phyloP scores from a whole-genome alignment of 1,140 invertebrate genomes.

The Tetramorium parvispinum region DNA sequence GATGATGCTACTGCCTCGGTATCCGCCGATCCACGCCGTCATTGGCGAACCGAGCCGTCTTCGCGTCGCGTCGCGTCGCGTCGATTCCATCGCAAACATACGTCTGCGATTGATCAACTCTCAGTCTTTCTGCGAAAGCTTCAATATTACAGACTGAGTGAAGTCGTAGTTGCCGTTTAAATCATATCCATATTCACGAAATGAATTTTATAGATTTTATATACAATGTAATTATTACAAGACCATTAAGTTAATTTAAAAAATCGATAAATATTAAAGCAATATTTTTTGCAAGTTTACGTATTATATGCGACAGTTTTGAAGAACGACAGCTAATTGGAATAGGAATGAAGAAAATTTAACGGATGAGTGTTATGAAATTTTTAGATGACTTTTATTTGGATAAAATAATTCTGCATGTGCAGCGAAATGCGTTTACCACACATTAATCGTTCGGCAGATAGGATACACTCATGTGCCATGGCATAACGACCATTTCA shows the following conservation, averaged over 20 bases:
- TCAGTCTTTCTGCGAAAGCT: background rate
- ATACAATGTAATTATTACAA: background rate
- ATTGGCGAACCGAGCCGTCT: slow-evolving; percentile 75
- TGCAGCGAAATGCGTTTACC: slow-evolving; percentile 48
- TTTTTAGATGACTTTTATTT: slow-evolving; percentile 19
- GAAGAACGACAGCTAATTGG: background rate
- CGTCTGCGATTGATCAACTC: slow-evolving; percentile 32
- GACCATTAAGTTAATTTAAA: background rate
- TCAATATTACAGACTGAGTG: background rate
- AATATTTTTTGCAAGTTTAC: slow-evolving; percentile 2
- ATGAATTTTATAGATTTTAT: background rate
- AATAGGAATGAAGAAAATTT: background rate
- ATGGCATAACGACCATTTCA: slow-evolving; percentile 72
- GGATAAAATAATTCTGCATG: slow-evolving; percentile 10
- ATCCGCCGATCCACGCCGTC: slow-evolving; percentile 78
- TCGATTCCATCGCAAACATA: slow-evolving; percentile 49
- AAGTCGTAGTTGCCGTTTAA: background rate
- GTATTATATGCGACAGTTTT: background rate
- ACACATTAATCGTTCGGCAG: slow-evolving; percentile 50
- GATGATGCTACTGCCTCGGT: slow-evolving; percentile 81
- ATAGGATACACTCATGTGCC: slow-evolving; percentile 61
- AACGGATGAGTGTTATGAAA: background rate
- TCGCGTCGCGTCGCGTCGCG: slow-evolving; percentile 39
- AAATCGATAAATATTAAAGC: background rate
- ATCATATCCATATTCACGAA: background rate